Evolutionary conservation across 2,797 vertebrate genomes (phyloP).

Genomic region (Sciurus vulgaris): DNA sequence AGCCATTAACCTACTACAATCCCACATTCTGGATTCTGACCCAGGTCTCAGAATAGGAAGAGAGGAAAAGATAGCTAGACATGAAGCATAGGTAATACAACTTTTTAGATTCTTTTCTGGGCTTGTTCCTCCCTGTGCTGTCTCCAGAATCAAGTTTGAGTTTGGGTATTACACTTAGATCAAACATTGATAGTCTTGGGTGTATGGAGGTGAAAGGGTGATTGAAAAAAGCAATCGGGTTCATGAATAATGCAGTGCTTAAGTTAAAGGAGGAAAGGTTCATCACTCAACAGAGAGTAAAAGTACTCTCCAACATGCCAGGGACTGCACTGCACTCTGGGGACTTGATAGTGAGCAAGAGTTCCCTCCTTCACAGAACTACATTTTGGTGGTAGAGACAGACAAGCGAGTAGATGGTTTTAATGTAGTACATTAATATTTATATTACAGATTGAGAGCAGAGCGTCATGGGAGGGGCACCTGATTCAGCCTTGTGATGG

Average conservation of each 20-base stretch:
- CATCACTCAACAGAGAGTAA: neutral
- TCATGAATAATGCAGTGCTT: neutral
- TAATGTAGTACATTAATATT: conserved; percentile 61
- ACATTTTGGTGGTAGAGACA: conserved; percentile 12
- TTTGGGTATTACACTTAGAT: conserved; percentile 27
- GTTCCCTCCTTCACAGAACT: neutral
- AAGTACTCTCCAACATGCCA: neutral
- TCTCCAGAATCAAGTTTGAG: neutral
- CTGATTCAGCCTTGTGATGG: neutral
- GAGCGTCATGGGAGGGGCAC: neutral
- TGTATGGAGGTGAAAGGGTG: neutral
- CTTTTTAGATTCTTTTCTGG: neutral
- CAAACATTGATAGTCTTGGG: neutral
- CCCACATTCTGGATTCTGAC: neutral
- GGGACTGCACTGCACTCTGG: neutral
- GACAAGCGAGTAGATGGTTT: neutral
- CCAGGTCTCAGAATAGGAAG: neutral
- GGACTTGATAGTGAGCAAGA: neutral
- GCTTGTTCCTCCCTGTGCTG: neutral
- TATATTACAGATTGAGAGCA: conserved; percentile 47
- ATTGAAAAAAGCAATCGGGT: neutral
- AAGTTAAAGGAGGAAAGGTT: neutral
- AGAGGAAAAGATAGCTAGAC: neutral
- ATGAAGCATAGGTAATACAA: neutral
- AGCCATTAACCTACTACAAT: neutral